Evolutionary conservation across 2,888 invertebrate species (phyloP).

Genomic region (Danaus chrysippus): DNA sequence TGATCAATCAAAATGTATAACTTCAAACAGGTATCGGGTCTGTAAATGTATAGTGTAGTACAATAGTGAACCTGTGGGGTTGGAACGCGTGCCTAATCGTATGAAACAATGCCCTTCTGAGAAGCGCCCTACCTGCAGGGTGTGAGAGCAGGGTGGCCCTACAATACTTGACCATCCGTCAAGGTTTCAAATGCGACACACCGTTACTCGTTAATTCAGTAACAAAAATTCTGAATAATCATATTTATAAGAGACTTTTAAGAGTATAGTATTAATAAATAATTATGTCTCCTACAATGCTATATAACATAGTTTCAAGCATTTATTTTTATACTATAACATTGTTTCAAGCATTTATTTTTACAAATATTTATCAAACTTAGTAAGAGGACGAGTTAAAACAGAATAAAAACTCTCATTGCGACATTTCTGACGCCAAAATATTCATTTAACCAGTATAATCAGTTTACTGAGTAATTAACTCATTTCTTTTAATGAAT

Average conservation of each 20-base stretch:
- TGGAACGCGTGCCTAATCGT: constrained; percentile 37
- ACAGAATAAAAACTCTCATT: too few relatives aligned
- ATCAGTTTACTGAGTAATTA: too few relatives aligned
- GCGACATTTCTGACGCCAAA: too few relatives aligned
- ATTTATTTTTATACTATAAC: too few relatives aligned
- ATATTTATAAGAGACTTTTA: too few relatives aligned
- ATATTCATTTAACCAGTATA: too few relatives aligned
- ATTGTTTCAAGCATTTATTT: too few relatives aligned
- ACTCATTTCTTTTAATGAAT: constrained; percentile 1
- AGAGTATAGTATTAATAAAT: too few relatives aligned
- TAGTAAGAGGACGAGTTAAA: too few relatives aligned
- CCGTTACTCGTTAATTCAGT: constrained; percentile 12
- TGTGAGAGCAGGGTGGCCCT: constrained; percentile 29
- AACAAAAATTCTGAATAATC: not conserved
- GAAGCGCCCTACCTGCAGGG: constrained; percentile 46
- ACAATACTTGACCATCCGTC: constrained; percentile 32
- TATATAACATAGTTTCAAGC: too few relatives aligned
- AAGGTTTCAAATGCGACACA: constrained; percentile 16
- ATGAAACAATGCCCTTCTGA: constrained; percentile 49
- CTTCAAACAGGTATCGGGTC: not conserved
- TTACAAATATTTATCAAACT: too few relatives aligned
- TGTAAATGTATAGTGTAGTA: not conserved
- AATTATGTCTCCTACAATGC: too few relatives aligned
- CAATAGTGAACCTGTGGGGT: constrained; percentile 20
- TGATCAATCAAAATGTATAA: not conserved